Evolutionary conservation across 2,888 invertebrate genomes (phyloP).

Genomic region (Mystacides longicornis): DNA sequence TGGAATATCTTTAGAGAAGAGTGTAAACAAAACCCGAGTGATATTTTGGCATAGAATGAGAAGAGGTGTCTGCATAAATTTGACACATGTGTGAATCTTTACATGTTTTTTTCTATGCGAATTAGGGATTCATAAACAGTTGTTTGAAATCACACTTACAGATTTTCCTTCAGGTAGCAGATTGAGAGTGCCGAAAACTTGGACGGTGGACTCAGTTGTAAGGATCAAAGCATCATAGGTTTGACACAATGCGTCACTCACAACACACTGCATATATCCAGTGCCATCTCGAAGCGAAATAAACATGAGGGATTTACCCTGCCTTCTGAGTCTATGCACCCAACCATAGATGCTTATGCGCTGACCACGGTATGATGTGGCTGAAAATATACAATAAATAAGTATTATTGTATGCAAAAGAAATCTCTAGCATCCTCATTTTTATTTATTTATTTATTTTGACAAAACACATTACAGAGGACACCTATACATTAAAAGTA

Average conservation of each 20-base stretch:
- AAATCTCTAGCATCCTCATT: too few relatives aligned
- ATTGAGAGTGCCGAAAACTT: conserved; percentile 74
- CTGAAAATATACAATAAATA: conserved; percentile 13
- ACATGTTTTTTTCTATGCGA: too few relatives aligned
- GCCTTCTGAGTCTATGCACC: conserved; percentile 92
- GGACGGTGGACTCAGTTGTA: conserved; percentile 83
- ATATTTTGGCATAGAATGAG: too few relatives aligned
- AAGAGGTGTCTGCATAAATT: too few relatives aligned
- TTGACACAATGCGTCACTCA: conserved; percentile 80
- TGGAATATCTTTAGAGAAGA: too few relatives aligned
- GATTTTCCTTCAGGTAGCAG: conserved; percentile 87
- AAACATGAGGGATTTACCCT: conserved; percentile 90
- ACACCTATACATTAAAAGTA: too few relatives aligned
- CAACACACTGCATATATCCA: conserved; percentile 89
- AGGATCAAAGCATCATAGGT: conserved; percentile 83
- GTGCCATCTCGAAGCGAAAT: conserved; percentile 93
- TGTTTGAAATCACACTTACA: too few relatives aligned
- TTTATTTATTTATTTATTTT: too few relatives aligned
- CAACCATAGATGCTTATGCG: conserved; percentile 87
- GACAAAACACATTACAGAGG: too few relatives aligned
- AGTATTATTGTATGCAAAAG: neutral
- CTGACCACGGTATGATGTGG: conserved; percentile 42
- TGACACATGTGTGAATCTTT: too few relatives aligned
- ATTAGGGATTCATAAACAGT: too few relatives aligned
- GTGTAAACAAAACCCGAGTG: too few relatives aligned